A percentile compares a stretch with the other conserved stretches of the same genome.
Conservation (phyloP, 2,113 vertebrate species). For the Pseudopipra pipra region DNA sequence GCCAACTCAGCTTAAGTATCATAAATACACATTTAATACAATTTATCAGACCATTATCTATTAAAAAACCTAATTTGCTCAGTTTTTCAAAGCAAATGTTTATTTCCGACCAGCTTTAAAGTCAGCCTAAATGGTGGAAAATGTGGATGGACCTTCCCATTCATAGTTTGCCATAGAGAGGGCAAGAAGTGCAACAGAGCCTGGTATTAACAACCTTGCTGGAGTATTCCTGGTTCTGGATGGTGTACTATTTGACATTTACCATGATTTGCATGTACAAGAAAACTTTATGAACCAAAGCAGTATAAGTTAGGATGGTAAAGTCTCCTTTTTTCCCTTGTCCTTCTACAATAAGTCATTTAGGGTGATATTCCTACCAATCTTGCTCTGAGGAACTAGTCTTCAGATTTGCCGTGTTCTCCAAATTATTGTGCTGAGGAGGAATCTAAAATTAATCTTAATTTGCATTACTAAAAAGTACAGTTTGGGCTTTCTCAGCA, state of each 20-base stretch:
- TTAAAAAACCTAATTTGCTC: not conserved
- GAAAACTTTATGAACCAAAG: not conserved
- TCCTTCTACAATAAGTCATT: not conserved
- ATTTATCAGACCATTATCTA: not conserved
- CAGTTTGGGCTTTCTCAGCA: not conserved
- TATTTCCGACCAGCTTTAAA: not conserved
- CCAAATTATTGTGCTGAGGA: not conserved
- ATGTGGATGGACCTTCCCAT: not conserved
- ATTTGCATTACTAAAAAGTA: not conserved
- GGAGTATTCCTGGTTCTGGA: not conserved
- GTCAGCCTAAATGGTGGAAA: not conserved
- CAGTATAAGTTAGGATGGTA: not conserved
- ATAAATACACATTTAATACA: not conserved
- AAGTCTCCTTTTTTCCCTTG: not conserved
- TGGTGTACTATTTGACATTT: not conserved
- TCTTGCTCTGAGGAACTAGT: not conserved
- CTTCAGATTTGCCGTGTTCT: not conserved
- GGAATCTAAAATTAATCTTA: not conserved
- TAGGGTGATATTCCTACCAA: not conserved
- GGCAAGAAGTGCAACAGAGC: not conserved
- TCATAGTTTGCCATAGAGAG: not conserved
- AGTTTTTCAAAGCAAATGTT: not conserved
- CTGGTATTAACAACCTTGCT: not conserved
- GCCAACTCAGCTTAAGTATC: not conserved
- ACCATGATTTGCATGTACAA: not conserved